Conservation (phyloP, 2,888 invertebrate genomes). For the Coelinius sp. region DNA sequence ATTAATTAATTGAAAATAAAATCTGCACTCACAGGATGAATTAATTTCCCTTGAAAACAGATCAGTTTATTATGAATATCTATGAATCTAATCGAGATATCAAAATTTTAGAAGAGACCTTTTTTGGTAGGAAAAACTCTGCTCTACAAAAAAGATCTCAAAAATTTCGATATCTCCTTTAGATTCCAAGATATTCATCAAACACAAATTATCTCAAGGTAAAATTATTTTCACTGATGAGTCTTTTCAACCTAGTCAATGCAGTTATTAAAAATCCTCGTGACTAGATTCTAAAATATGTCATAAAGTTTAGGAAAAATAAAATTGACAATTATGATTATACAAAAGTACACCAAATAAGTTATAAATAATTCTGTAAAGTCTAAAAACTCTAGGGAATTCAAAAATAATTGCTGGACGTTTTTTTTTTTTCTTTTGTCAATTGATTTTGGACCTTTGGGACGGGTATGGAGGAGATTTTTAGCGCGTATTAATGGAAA, state of each 20-base stretch:
- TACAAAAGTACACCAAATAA: constrained; percentile 52
- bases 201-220: no score
- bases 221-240: background rate
- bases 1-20: background rate
- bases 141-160: background rate
- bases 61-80: no score
- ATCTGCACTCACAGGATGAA: background rate
- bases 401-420: constrained; percentile 47
- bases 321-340: constrained; percentile 28
- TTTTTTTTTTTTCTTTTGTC: constrained; percentile 23
- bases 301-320: background rate
- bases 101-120: no score
- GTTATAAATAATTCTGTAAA: constrained; percentile 48
- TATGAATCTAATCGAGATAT: background rate
- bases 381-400: constrained; percentile 26
- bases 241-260: background rate
- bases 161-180: no score
- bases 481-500: background rate
- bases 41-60: no score
- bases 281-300: background rate
- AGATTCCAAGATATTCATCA: no score
- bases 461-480: constrained; percentile 16
- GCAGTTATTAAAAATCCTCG: background rate
- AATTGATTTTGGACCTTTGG: constrained; percentile 38
- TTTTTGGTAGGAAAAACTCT: no score